phyloP scores from a whole-genome alignment of 1,140 invertebrate species.

The Saccostrea glomerata region DNA sequence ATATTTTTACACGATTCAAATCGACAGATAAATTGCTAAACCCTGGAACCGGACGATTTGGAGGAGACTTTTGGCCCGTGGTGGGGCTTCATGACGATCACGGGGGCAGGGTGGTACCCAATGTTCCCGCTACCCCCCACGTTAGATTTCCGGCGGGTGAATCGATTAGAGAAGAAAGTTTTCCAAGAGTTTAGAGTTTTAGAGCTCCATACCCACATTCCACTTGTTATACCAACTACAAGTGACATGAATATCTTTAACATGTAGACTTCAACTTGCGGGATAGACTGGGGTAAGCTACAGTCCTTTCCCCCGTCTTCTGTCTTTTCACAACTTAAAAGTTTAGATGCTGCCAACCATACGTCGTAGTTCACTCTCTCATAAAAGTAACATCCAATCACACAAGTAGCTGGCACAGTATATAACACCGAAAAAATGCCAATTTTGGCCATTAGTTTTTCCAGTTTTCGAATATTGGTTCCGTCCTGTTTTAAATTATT shows the following conservation, averaged over 20 bases:
- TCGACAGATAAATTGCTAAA: background rate
- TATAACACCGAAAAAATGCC: conserved; percentile 97
- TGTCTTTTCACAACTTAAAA: conserved; percentile 56
- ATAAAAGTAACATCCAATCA: conserved; percentile 96
- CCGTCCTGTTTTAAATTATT: conserved; percentile 90
- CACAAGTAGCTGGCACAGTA: conserved; percentile 94
- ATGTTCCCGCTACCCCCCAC: conserved; percentile 55
- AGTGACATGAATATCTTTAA: conserved; percentile 84
- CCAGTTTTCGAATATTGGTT: conserved; percentile 75
- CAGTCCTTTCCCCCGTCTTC: conserved; percentile 65
- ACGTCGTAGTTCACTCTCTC: conserved; percentile 82
- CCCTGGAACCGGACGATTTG: conserved; percentile 61
- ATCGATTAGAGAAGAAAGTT: conserved; percentile 73
- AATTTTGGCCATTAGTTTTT: conserved; percentile 90
- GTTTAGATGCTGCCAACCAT: conserved; percentile 69
- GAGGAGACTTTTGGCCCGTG: conserved; percentile 67
- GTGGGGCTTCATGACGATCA: conserved; percentile 69
- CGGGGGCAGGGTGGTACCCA: conserved; percentile 73
- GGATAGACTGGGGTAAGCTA: conserved; percentile 76
- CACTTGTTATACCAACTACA: conserved; percentile 82
- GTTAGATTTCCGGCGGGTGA: conserved; percentile 71
- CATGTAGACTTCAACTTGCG: conserved; percentile 80
- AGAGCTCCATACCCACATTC: conserved; percentile 79
- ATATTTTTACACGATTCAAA: conserved; percentile 2
- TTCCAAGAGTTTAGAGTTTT: conserved; percentile 77